These are phyloP conservation scores for Peucedramus taeniatus DNA, from an alignment of 2,113 vertebrate species.

Conservation along the genomic window DNA sequence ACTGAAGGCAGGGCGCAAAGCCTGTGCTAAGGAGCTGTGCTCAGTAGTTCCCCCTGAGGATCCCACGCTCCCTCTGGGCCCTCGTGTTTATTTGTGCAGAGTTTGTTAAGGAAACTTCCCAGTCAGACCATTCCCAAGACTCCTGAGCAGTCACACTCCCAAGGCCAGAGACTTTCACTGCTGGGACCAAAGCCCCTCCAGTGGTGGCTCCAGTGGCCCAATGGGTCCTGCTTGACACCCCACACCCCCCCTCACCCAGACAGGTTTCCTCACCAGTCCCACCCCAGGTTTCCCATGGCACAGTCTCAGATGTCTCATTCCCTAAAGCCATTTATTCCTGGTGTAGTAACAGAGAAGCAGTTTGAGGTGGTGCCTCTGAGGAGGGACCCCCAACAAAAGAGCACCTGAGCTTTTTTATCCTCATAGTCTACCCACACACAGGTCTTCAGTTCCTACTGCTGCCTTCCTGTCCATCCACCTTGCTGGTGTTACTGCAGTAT, in stretches of 20 bases:
- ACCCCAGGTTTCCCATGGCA: not conserved
- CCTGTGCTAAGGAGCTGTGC: not conserved
- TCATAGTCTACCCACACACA: fast-evolving
- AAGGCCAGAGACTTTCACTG: not conserved
- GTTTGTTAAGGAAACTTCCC: not conserved
- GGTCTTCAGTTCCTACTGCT: not conserved
- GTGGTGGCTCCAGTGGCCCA: not conserved
- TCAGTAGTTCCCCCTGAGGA: not conserved
- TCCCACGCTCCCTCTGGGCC: not conserved
- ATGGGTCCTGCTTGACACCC: not conserved
- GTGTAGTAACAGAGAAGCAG: not conserved
- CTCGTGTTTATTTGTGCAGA: fast-evolving
- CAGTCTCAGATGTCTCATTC: not conserved
- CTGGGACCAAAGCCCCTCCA: not conserved
- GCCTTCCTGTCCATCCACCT: not conserved
- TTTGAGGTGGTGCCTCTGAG: not conserved
- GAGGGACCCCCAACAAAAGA: not conserved
- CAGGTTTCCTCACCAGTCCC: not conserved
- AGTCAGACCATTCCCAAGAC: not conserved
- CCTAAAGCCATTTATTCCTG: not conserved
- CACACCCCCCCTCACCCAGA: not conserved
- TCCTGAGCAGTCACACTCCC: not conserved
- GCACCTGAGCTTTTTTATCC: not conserved
- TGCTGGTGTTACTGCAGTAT: not conserved
- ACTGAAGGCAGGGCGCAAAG: not conserved